These are phyloP conservation scores for Melanocharis versteri DNA, from an alignment of 2,113 vertebrate species.

Conservation along the genomic window DNA sequence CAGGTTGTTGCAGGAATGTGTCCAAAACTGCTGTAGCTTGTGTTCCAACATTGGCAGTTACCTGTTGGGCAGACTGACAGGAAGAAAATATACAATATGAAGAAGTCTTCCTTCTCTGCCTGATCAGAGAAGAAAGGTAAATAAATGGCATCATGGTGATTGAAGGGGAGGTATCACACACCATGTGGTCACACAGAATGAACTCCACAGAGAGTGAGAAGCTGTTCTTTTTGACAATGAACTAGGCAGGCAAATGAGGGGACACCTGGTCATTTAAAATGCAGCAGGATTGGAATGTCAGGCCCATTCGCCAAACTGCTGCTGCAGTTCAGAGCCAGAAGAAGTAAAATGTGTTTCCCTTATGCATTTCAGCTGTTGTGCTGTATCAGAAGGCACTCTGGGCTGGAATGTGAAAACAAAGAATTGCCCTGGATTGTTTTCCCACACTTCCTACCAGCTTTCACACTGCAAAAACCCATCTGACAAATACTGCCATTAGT, in stretches of 20 bases:
- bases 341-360: conserved; percentile 63
- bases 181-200: not conserved
- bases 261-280: conserved; percentile 75
- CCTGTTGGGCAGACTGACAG: not conserved
- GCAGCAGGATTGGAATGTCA: conserved; percentile 56
- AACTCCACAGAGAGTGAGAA: not conserved
- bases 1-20: not conserved
- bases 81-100: not conserved
- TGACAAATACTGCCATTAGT: not conserved
- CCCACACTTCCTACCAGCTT: conserved; percentile 4
- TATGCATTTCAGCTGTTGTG: conserved; percentile 44
- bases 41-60: not conserved
- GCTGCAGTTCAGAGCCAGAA: conserved; percentile 43
- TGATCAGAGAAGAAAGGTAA: not conserved
- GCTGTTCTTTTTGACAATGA: conserved; percentile 35
- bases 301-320: conserved; percentile 55
- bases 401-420: not conserved
- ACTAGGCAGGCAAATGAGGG: conserved; percentile 12
- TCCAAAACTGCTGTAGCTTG: not conserved
- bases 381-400: conserved; percentile 13
- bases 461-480: not conserved
- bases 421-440: not conserved
- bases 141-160: not conserved
- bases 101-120: not conserved
- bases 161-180: not conserved